Percentiles rank a stretch among this genome's conserved stretches.
Evolutionary conservation across 2,797 vertebrate species (phyloP).

Genomic region (Brachymystax lenok): DNA sequence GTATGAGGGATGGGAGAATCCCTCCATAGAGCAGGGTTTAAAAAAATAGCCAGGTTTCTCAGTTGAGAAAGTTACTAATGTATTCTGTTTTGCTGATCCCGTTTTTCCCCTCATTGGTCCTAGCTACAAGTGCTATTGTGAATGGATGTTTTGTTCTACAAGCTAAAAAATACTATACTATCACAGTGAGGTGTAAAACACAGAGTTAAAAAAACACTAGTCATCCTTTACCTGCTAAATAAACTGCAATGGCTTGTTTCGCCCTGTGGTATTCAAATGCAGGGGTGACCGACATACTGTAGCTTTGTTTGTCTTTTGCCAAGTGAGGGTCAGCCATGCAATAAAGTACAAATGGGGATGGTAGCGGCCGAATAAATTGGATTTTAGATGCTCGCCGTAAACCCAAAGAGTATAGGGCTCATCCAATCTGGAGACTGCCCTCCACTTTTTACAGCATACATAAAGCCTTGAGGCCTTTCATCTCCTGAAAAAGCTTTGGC

Average conservation of each 20-base stretch:
- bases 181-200: slow-evolving; percentile 52
- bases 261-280: slow-evolving; percentile 49
- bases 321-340: slow-evolving; percentile 59
- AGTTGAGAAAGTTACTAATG: slow-evolving; percentile 54
- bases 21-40: slow-evolving; percentile 55
- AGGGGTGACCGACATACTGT: slow-evolving; percentile 44
- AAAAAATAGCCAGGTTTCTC: slow-evolving; percentile 51
- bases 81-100: slow-evolving; percentile 42
- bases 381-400: slow-evolving; percentile 62
- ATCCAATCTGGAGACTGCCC: slow-evolving; percentile 64
- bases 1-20: neutral
- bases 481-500: slow-evolving; percentile 62
- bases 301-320: slow-evolving; percentile 62
- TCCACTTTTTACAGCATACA: slow-evolving; percentile 66
- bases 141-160: neutral
- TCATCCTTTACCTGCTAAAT: slow-evolving; percentile 39
- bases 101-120: slow-evolving; percentile 30
- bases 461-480: slow-evolving; percentile 72
- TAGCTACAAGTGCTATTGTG: neutral
- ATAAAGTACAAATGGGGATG: slow-evolving; percentile 53
- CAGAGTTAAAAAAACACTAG: slow-evolving; percentile 32
- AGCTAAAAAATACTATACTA: slow-evolving; percentile 29
- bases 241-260: slow-evolving; percentile 47
- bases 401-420: slow-evolving; percentile 56
- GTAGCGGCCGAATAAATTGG: slow-evolving; percentile 61